Percentiles rank a stretch among this genome's conserved stretches.
phyloP scores from a whole-genome alignment of 2,113 vertebrate genomes.

The Hylia prasina region DNA sequence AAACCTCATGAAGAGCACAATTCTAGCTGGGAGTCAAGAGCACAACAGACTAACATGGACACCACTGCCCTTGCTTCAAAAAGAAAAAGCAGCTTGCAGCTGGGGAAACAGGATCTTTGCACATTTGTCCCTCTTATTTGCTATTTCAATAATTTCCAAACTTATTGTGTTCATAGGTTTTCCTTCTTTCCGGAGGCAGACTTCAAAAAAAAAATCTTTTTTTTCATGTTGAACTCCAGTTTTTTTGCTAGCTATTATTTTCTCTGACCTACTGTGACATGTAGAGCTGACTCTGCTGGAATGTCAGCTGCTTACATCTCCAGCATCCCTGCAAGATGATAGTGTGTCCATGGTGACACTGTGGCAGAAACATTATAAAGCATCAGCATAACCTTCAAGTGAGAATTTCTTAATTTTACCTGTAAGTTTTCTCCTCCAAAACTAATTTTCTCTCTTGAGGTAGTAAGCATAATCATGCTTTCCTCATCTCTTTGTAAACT shows the following conservation, averaged over 20 bases:
- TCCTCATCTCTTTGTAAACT: background rate
- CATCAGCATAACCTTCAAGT: background rate
- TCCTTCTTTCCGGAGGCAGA: background rate
- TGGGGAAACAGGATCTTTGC: background rate
- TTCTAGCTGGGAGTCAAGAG: background rate
- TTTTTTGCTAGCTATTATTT: background rate
- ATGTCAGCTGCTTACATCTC: background rate
- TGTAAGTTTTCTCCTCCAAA: background rate
- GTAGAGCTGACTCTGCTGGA: background rate
- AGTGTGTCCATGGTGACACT: background rate
- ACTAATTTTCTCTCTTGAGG: background rate
- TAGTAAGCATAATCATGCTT: background rate
- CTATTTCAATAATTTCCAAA: background rate
- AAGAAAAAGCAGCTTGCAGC: background rate
- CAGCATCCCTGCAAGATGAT: background rate
- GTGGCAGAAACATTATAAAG: background rate
- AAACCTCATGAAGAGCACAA: background rate
- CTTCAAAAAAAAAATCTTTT: background rate
- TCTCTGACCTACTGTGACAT: background rate
- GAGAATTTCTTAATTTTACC: background rate
- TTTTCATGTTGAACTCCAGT: background rate
- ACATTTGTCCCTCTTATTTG: background rate
- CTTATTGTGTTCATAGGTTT: background rate
- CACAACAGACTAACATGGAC: background rate
- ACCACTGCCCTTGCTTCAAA: background rate